phyloP scores from a whole-genome alignment of 2,888 invertebrate genomes.

The Leptogaster cylindrica region DNA sequence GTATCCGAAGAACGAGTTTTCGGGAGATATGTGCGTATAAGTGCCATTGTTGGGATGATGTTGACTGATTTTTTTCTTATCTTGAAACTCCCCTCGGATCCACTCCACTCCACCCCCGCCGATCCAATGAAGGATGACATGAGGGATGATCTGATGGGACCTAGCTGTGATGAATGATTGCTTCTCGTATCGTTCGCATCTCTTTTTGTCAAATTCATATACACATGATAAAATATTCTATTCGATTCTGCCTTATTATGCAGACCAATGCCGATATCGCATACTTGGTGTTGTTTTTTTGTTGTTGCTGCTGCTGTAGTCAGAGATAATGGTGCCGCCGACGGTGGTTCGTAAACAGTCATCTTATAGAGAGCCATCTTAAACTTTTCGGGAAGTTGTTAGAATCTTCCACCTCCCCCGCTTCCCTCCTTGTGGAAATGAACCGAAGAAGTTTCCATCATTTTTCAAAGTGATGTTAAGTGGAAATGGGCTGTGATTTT shows the following conservation, averaged over 20 bases:
- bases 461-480: constrained; percentile 25
- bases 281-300: constrained; percentile 1
- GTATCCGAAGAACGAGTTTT: constrained; percentile 11
- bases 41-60: constrained; percentile 39
- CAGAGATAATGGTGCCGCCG: constrained; percentile 7
- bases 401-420: no score
- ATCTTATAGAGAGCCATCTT: constrained; percentile 5
- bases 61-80: constrained; percentile 35
- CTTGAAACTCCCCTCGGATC: constrained; percentile 20
- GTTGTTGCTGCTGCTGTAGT: constrained; percentile 22
- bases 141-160: constrained; percentile 42
- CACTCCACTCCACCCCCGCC: not conserved
- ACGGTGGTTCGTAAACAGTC: not conserved
- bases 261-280: constrained; percentile 26
- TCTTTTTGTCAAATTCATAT: constrained; percentile 47
- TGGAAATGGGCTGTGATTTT: constrained; percentile 7
- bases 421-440: constrained; percentile 8
- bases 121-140: constrained; percentile 23
- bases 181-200: constrained; percentile 46
- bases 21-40: constrained; percentile 32
- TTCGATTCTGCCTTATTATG: constrained; percentile 43
- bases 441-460: constrained; percentile 34
- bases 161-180: constrained; percentile 47
- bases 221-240: constrained; percentile 47
- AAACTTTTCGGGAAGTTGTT: constrained; percentile 22